Evolutionary conservation across 2,888 invertebrate genomes (phyloP).

Genomic region (Leptinotarsa haldemani): DNA sequence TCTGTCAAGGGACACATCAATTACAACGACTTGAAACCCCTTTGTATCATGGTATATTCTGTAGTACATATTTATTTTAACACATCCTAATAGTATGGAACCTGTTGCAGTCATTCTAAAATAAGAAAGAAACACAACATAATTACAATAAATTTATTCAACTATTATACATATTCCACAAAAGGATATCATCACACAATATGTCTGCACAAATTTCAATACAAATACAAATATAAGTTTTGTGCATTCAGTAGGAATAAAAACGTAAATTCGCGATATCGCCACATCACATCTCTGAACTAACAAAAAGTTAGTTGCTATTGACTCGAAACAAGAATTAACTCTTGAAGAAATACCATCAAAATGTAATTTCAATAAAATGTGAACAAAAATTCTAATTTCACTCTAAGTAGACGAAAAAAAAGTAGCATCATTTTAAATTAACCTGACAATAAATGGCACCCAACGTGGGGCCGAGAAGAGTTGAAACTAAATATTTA

Average conservation of each 20-base stretch:
- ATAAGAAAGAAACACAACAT: slow-evolving; percentile 17
- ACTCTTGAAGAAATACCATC: not conserved
- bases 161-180: slow-evolving; percentile 49
- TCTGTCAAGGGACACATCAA: too few species aligned
- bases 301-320: not conserved
- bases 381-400: too few species aligned
- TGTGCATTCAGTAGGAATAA: slow-evolving; percentile 37
- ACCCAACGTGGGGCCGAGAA: not conserved
- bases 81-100: too few species aligned
- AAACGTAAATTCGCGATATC: slow-evolving; percentile 17
- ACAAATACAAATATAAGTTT: slow-evolving; percentile 39
- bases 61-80: too few species aligned
- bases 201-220: slow-evolving; percentile 35
- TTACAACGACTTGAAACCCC: too few species aligned
- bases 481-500: not conserved
- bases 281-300: not conserved
- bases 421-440: not conserved
- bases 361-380: too few species aligned
- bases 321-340: not conserved
- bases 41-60: too few species aligned
- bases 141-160: slow-evolving; percentile 50
- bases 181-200: slow-evolving; percentile 43
- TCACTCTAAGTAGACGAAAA: too few species aligned
- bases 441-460: not conserved
- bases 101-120: too few species aligned